Conservation (phyloP, 2,113 vertebrate species). For the Cariama cristata region DNA sequence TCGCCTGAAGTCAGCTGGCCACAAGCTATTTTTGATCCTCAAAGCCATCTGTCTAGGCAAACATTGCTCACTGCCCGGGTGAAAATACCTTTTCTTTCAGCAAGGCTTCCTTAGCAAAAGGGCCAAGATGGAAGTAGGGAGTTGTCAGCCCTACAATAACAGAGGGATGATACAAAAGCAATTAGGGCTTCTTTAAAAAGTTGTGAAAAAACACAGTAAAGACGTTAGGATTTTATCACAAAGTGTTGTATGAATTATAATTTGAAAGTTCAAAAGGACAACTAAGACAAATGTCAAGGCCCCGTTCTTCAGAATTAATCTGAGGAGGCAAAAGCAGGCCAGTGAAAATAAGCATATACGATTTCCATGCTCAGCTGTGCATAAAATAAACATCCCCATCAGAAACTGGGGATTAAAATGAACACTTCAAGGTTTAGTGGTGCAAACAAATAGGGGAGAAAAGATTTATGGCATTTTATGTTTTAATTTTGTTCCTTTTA, state of each 20-base stretch:
- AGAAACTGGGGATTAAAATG: conserved; percentile 20
- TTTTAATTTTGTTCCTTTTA: conserved; percentile 52
- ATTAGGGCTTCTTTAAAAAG: not conserved
- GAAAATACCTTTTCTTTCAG: not conserved
- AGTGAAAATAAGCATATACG: not conserved
- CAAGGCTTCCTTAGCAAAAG: not conserved
- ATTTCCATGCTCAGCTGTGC: conserved; percentile 9
- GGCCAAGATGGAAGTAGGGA: not conserved
- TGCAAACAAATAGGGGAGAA: conserved; percentile 29
- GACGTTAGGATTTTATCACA: not conserved
- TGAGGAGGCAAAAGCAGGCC: not conserved
- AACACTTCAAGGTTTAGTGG: conserved; percentile 20
- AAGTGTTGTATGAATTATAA: not conserved
- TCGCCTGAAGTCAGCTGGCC: not conserved
- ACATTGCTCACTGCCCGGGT: accelerated
- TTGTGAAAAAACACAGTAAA: not conserved
- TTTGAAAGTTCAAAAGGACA: conserved; percentile 34
- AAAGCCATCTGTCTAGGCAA: not conserved
- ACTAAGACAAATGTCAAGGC: not conserved
- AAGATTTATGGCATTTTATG: conserved; percentile 27
- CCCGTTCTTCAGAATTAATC: conserved; percentile 2
- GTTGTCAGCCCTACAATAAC: not conserved
- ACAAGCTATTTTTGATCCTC: not conserved
- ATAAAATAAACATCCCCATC: conserved; percentile 36
- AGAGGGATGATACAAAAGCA: not conserved